Evolutionary conservation across 53 echinoderm and acorn worm species (phyloP).

Genomic region (Henricia sp.): DNA sequence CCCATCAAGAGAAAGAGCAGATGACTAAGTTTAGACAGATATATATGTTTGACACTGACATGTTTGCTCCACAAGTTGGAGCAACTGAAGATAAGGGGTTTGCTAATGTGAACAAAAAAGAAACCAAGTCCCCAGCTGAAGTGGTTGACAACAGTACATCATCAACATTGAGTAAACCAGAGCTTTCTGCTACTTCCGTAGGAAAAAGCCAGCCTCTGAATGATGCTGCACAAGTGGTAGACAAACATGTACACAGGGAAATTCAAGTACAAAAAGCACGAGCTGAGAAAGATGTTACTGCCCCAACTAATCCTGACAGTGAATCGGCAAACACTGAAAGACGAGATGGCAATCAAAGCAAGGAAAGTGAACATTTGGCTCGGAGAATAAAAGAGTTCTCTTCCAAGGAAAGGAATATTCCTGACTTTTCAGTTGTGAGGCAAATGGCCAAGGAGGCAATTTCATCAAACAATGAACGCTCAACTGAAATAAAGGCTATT

Average conservation of each 20-base stretch:
- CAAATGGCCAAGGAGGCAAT: conserved; percentile 85
- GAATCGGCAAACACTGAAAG: not conserved
- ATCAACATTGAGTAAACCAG: not conserved
- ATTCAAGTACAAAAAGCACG: not conserved
- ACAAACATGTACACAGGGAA: not conserved
- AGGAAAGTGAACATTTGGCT: too few relatives aligned
- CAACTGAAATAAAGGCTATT: conserved; percentile 67
- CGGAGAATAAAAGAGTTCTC: too few relatives aligned
- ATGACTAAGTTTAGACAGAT: conserved; percentile 33
- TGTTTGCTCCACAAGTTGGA: not conserved
- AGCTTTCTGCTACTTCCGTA: too few relatives aligned
- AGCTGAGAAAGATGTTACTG: not conserved
- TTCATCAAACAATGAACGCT: conserved; percentile 62
- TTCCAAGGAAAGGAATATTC: too few relatives aligned
- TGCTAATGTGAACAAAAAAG: not conserved
- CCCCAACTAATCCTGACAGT: not conserved
- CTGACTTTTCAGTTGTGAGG: conserved; percentile 66
- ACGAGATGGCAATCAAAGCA: not conserved
- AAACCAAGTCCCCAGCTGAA: not conserved
- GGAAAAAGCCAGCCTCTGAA: not conserved
- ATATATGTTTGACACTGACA: conserved; percentile 38
- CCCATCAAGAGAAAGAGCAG: conserved; percentile 21
- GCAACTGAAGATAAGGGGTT: not conserved
- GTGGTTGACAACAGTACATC: not conserved
- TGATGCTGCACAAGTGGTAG: not conserved